Evolutionary conservation across 2,113 vertebrate genomes (phyloP).

Genomic region (Lamprologus tigripictilis): DNA sequence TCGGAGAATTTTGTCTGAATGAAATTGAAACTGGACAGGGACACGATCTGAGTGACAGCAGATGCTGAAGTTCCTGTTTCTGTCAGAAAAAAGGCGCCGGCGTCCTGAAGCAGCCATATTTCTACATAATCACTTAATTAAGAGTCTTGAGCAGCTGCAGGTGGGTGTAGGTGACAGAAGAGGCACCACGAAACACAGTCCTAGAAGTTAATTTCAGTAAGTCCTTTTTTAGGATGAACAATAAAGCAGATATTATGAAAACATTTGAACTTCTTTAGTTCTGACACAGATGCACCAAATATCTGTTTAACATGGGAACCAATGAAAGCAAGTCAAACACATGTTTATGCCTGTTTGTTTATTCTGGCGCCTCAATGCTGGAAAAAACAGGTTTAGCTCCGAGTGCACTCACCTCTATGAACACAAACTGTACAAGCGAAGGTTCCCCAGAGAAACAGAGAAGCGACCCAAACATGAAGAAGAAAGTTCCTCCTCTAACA

Average conservation of each 20-base stretch:
- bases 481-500: neutral
- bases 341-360: neutral
- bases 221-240: neutral
- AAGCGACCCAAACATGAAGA: neutral
- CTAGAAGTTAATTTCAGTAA: neutral
- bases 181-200: neutral
- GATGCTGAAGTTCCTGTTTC: neutral
- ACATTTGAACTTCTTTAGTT: neutral
- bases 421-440: neutral
- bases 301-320: neutral
- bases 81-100: neutral
- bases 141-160: neutral
- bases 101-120: neutral
- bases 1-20: neutral
- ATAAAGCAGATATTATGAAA: neutral
- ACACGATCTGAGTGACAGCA: neutral
- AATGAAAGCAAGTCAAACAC: neutral
- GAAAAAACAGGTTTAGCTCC: neutral
- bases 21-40: neutral
- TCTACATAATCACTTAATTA: neutral
- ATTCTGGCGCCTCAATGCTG: neutral
- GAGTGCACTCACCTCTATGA: neutral
- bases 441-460: neutral
- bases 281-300: neutral
- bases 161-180: neutral